Evolutionary conservation across 2,113 vertebrate genomes (phyloP), one percentile per base, ranked within the genome.

Genomic region (Verasper variegatus): DNA sequence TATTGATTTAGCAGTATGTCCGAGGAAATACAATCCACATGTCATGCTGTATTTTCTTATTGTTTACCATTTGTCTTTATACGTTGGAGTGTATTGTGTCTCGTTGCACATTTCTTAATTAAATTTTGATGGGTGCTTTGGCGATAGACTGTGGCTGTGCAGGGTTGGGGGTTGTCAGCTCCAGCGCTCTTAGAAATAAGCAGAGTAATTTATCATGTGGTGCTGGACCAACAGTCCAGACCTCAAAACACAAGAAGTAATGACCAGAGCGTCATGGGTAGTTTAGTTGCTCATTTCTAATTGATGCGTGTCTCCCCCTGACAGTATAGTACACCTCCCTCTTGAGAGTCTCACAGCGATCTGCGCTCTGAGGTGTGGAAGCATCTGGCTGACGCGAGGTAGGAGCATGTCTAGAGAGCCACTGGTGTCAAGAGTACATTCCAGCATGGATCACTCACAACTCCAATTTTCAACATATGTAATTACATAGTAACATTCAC

Each of bases 81-180:
- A 62, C 58, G 58, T 24, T 40, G 13, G 8, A 60, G 35, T 47
- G 75, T 72, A 78, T 74, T 86, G 71, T 62, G 68, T 72, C 67
- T 69, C 27, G 6, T 45, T 86, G 64, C 55, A 70, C 80, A 85
- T 85, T 82, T 87, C 79, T 87, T 88, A 86, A 92, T 89, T 86
- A 65, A 74, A 74, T 76, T 71, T 42, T 78, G 78, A 83, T 78
- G 57, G 45, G 14, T 14, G 11, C 40, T 49, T 57, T 27, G 37
- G 10, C 0, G 5, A 66, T 8, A 45, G 27, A 69, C 13, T 51
- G 27, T 37, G 14, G 7, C 8, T 65, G 37, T 31, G 74, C 66
- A n/a, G 69, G 79, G 66, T 66, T 63, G 24, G 74, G 17, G 23
- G 47, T 21, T 64, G 52, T 64, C 49, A 67, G 26, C 64, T 49